phyloP scores from a whole-genome alignment of 2,888 invertebrate genomes.

The Trachelus tabidus region DNA sequence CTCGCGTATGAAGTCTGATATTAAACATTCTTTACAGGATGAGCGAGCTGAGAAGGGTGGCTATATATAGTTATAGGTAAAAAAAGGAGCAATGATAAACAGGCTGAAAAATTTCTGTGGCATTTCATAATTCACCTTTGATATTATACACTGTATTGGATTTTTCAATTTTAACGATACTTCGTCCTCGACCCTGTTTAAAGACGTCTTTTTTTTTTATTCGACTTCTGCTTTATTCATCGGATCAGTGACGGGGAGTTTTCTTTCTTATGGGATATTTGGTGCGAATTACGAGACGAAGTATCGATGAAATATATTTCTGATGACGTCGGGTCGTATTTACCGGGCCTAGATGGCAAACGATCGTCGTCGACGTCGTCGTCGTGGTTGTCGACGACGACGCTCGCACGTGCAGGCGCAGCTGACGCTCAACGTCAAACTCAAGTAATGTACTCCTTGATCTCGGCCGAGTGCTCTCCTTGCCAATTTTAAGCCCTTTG shows the following conservation, averaged over 20 bases:
- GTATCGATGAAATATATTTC: neutral
- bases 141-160: neutral
- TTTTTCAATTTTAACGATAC: neutral
- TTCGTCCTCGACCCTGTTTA: neutral
- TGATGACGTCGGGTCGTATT: conserved; percentile 21
- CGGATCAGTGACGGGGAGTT: neutral
- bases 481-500: conserved; percentile 58
- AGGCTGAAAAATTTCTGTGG: neutral
- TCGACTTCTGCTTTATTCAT: neutral
- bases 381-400: conserved; percentile 9
- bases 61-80: neutral
- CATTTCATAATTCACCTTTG: neutral
- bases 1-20: conserved; percentile 55
- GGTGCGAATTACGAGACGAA: neutral
- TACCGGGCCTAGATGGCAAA: conserved; percentile 18
- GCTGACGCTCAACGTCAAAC: conserved; percentile 62
- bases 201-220: neutral
- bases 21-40: conserved; percentile 53
- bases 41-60: conserved; percentile 37
- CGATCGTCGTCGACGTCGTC: conserved; percentile 14
- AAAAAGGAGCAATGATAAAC: neutral
- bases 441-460: conserved; percentile 59
- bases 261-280: neutral
- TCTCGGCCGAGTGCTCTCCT: conserved; percentile 40
- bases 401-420: conserved; percentile 48